Evolutionary conservation across 2,797 vertebrate species (phyloP).

Genomic region (Acanthopagrus latus): DNA sequence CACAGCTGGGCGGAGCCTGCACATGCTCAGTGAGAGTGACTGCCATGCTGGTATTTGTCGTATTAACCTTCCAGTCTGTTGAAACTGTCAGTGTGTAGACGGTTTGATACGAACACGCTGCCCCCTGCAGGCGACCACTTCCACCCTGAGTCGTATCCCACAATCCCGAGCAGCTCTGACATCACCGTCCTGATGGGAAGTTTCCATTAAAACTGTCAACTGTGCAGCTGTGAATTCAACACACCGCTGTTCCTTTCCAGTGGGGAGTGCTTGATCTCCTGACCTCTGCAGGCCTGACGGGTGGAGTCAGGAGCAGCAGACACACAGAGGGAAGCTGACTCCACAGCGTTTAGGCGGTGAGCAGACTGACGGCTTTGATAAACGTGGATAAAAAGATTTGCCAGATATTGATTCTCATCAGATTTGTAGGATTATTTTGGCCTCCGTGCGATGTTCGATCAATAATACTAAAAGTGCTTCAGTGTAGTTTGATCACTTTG

Average conservation of each 20-base stretch:
- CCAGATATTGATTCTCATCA: too few species aligned
- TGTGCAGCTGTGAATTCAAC: neutral
- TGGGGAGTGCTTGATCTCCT: constrained; percentile 11
- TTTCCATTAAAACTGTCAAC: too few species aligned
- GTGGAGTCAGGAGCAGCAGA: constrained; percentile 5
- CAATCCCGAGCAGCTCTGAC: constrained; percentile 24
- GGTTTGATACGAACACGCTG: neutral
- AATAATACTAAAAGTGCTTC: too few species aligned
- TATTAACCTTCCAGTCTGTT: neutral
- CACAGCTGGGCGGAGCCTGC: neutral
- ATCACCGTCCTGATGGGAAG: neutral
- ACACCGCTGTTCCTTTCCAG: neutral
- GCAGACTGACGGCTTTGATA: constrained; percentile 12
- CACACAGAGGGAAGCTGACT: neutral
- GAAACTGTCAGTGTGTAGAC: neutral
- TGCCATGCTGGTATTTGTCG: neutral
- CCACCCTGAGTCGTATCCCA: neutral
- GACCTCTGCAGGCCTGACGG: constrained; percentile 14
- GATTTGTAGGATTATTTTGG: too few species aligned
- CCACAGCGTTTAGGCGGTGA: neutral
- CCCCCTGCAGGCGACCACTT: neutral
- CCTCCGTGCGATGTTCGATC: too few species aligned
- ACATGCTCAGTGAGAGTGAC: constrained; percentile 31
- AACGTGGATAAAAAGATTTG: too few species aligned
- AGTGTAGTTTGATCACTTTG: too few species aligned